Evolutionary conservation across 2,797 vertebrate species (phyloP), one percentile per base, ranked within the genome.

Genomic region (Petrocephalus schoutedeni): DNA sequence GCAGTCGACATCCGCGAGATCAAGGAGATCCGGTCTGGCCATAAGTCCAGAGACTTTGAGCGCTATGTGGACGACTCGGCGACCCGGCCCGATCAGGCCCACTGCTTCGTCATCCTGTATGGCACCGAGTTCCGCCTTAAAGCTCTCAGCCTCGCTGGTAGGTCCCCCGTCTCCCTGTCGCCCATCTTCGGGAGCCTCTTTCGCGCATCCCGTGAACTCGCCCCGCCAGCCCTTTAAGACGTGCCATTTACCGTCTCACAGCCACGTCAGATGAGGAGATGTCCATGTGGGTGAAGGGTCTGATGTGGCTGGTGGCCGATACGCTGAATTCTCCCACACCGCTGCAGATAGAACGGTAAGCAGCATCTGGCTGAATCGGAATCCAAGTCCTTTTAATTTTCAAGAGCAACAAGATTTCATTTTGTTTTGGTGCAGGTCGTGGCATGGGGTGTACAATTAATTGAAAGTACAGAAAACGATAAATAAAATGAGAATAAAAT

Each of bases 1-100:
- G 2, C 90, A 99, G 98, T 99, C 91, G 98, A 99, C 90, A 99
- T 99, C 85, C 96, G 98, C 23, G 98, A 99, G 91, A 98, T 99
- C 93, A 98, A 99, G 91, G 98, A 99, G 95, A 98, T 99, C 80
- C 97, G 98, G 7, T 91, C 96, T 0, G 98, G 98, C 10, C 97
- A 95, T 92, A 99, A 97, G 90, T 99, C 98, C 0, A 94, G 98
- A 9, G 98, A 99, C 88, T 99, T 99, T 89, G 98, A 99, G 90
- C 97, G 98, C n/a, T 98, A 98, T 92, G 96, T 97, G 93, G 98
- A 99, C 93, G 98, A 99, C 94, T 96, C 96, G 0, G 94, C 97
- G 0, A 93, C 95, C 21, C 95, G 97, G 28, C 93, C 94, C 0
- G 98, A 99, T 87, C 96, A 96, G 67, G 96, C 96, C 0, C 97